These are phyloP conservation scores for Ennomos erosarius DNA, from an alignment of 2,888 invertebrate species.

Conservation along the genomic window DNA sequence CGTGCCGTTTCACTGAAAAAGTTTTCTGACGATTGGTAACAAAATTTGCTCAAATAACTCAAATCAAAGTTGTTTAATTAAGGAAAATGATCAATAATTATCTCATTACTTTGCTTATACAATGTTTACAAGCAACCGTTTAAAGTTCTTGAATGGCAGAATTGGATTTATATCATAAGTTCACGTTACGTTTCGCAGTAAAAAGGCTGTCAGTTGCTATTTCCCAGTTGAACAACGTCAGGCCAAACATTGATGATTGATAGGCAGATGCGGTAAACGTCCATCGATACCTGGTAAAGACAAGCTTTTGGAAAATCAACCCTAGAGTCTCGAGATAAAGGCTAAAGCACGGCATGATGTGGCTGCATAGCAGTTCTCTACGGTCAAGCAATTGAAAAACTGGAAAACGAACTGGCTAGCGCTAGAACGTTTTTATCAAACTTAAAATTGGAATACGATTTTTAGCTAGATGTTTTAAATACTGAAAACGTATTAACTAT, in stretches of 20 bases:
- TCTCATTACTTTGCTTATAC: too few species aligned
- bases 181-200: constrained; percentile 2
- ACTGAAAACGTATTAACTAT: constrained; percentile 27
- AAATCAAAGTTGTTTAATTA: too few species aligned
- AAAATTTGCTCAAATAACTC: too few species aligned
- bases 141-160: too few species aligned
- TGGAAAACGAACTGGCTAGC: constrained; percentile 29
- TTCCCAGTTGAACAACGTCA: constrained; percentile 30
- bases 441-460: constrained; percentile 42
- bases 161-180: constrained; percentile 15
- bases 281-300: not conserved
- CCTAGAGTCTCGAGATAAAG: constrained; percentile 5
- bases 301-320: constrained; percentile 19
- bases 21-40: too few species aligned
- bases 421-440: constrained; percentile 40
- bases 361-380: constrained; percentile 1
- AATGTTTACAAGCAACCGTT: too few species aligned
- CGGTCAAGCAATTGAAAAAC: constrained; percentile 40
- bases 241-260: constrained; percentile 28
- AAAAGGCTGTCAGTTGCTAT: constrained; percentile 26
- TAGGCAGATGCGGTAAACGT: constrained; percentile 23
- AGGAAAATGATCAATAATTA: too few species aligned
- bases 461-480: constrained; percentile 23
- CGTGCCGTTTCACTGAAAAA: too few species aligned
- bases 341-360: not conserved